These are phyloP conservation scores for Thymelicus sylvestris DNA, from an alignment of 2,888 invertebrate genomes.

Conservation along the genomic window DNA sequence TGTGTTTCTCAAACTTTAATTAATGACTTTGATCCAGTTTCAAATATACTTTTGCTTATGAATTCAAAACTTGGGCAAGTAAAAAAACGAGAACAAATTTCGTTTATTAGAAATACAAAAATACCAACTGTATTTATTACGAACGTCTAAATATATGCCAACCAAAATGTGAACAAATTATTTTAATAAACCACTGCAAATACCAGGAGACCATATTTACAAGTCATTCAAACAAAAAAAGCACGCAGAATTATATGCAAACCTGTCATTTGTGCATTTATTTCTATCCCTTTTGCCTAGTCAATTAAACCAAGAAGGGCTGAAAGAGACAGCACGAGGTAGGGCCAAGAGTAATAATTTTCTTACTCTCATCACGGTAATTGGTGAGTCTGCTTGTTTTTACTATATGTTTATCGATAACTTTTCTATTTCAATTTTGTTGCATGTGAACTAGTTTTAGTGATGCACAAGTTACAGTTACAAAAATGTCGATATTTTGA, in stretches of 20 bases:
- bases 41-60: too few relatives aligned
- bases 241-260: conserved; percentile 50
- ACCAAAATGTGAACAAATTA: conserved; percentile 4
- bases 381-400: conserved; percentile 56
- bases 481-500: background rate
- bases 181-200: conserved; percentile 29
- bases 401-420: conserved; percentile 59
- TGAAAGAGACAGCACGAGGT: conserved; percentile 53
- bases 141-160: background rate
- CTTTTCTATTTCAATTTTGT: conserved; percentile 53
- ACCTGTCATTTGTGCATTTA: conserved; percentile 52
- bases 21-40: too few relatives aligned
- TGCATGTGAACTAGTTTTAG: conserved; percentile 49
- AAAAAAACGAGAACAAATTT: too few relatives aligned
- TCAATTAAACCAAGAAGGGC: conserved; percentile 32
- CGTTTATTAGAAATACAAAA: too few relatives aligned
- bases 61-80: too few relatives aligned
- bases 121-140: too few relatives aligned
- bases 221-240: conserved; percentile 49
- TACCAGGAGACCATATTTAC: conserved; percentile 45
- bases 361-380: conserved; percentile 60
- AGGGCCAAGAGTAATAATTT: conserved; percentile 57
- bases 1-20: too few relatives aligned
- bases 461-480: conserved; percentile 33
- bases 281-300: conserved; percentile 12